Percentiles rank a stretch among this genome's conserved stretches.
Evolutionary conservation across 2,113 vertebrate genomes (phyloP).

Genomic region (Ptilorrhoa leucosticta): DNA sequence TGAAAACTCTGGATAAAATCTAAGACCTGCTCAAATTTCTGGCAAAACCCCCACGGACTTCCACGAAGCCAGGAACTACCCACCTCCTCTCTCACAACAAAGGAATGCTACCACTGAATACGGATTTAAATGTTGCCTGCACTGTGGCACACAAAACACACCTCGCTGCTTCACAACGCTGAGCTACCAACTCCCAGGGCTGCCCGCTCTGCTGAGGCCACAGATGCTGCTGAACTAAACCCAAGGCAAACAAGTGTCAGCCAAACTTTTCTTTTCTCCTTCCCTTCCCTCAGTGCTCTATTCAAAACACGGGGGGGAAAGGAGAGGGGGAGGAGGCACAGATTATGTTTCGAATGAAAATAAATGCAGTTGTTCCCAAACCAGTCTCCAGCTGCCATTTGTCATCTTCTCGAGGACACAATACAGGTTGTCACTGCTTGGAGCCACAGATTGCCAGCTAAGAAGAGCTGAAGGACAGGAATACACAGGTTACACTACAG

Average conservation of each 20-base stretch:
- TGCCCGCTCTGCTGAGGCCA: background rate
- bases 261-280: conserved; percentile 18
- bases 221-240: background rate
- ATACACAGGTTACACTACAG: background rate
- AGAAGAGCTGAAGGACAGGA: background rate
- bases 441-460: background rate
- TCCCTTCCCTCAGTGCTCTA: background rate
- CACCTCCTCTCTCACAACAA: background rate
- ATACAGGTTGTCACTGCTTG: background rate
- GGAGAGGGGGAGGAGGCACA: background rate
- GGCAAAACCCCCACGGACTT: background rate
- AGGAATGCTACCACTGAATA: background rate
- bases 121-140: background rate
- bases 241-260: conserved; percentile 27
- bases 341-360: conserved; percentile 42
- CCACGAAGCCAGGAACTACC: background rate
- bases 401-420: background rate
- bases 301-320: background rate
- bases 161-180: fast-evolving
- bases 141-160: background rate
- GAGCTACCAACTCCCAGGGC: background rate
- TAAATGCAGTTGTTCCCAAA: conserved; percentile 24
- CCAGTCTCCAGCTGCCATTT: conserved; percentile 18
- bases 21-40: background rate
- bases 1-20: background rate